Evolutionary conservation across 2,888 invertebrate species (phyloP), one percentile per base, ranked within the genome.

Genomic region (Drosophila anceps): DNA sequence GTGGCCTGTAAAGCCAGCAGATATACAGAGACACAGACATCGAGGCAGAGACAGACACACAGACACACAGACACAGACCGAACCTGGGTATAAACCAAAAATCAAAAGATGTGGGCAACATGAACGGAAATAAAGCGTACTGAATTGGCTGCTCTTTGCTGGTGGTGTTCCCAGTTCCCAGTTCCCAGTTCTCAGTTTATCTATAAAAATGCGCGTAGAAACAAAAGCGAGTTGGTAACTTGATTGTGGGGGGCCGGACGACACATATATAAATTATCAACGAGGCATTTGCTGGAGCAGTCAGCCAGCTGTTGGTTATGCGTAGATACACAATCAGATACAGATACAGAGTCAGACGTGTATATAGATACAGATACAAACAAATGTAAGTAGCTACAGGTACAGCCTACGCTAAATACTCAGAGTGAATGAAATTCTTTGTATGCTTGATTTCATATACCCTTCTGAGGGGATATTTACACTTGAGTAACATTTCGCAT

Each of bases 181-280:
- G 27, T 10, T n/a, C 50, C 31, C 31, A 7, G 48, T 63, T 55
- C 50, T 59, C 61, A 50, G 73, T 76, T 66, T 70, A 74, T 75
- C 78, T 78, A 69, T 71, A 60, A 73, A 73, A 79, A 79, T 63
- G 72, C 82, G 79, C 76, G 70, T 80, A 82, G 78, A 83, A 86
- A 84, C 87, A 84, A 84, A 82, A 69, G 73, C 74, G 54, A 70
- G 73, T 69, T 82, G 77, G 84, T 82, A 76, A 84, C 84, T 81
- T 84, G 87, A 87, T 84, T 86, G 87, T 86, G 86, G 86, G 86
- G 86, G 88, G 87, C 88, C 82, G 88, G 84, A 81, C 88, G 85
- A 88, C 84, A 88, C 73, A 86, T 86, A 86, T 86, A 88, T 86
- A 88, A 84, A 86, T 86, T 86, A 86, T 86, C 75, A 84, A 73